Percentiles rank a stretch among this genome's conserved stretches.
Evolutionary conservation across 1,140 invertebrate species (phyloP).

Genomic region (Leptopilina clavipes): DNA sequence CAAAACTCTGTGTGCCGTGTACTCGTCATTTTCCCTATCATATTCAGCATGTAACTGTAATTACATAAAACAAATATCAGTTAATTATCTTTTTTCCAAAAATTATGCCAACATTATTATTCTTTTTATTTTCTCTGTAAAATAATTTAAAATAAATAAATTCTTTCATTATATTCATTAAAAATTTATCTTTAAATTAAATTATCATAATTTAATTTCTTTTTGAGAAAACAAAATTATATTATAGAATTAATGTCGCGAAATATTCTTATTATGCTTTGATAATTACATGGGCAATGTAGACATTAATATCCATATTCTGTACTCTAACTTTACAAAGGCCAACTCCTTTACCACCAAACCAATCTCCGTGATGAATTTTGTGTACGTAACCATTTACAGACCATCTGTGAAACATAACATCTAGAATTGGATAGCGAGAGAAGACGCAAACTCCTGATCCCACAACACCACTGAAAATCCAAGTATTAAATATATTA

Average conservation of each 20-base stretch:
- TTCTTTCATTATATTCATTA: no score
- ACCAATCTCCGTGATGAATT: conserved; percentile 98
- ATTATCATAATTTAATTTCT: no score
- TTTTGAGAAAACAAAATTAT: no score
- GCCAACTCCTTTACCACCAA: conserved; percentile 96
- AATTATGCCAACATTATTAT: neutral
- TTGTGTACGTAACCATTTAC: conserved; percentile 98
- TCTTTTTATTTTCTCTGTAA: no score
- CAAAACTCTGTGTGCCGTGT: conserved; percentile 89
- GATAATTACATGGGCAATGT: conserved; percentile 91
- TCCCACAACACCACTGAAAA: conserved; percentile 89
- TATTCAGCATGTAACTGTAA: conserved; percentile 96
- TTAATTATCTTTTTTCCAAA: neutral
- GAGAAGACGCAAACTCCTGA: conserved; percentile 95
- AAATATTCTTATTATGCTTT: conserved; percentile 2
- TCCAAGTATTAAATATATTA: conserved; percentile 34
- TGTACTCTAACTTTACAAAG: conserved; percentile 85
- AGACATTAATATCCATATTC: conserved; percentile 86
- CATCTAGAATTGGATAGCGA: conserved; percentile 89
- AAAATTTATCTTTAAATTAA: no score
- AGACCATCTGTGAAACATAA: conserved; percentile 93
- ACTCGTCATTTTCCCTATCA: conserved; percentile 88
- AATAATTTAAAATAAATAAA: no score
- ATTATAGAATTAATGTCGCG: neutral
- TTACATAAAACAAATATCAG: conserved; percentile 37